Evolutionary conservation across 2,888 invertebrate species (phyloP).

Genomic region (Bembecia ichneumoniformis): DNA sequence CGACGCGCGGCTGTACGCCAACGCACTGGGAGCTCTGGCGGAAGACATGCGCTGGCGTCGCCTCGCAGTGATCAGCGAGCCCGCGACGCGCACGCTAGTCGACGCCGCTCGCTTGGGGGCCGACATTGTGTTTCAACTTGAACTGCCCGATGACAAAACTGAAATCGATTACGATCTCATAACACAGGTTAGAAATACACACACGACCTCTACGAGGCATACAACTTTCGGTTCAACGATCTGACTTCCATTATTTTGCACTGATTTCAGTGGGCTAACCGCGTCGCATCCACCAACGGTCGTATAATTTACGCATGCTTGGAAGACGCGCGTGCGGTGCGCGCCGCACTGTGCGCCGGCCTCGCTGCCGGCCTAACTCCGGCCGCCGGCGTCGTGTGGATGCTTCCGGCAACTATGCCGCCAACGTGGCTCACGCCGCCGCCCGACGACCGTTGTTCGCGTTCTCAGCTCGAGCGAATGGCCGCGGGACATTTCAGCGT

Average conservation of each 20-base stretch:
- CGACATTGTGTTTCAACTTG: slow-evolving; percentile 33
- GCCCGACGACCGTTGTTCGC: slow-evolving; percentile 73
- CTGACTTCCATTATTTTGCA: too few relatives aligned
- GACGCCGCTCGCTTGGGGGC: slow-evolving; percentile 29
- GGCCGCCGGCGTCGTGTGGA: slow-evolving; percentile 85
- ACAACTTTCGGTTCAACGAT: not conserved
- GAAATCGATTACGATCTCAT: slow-evolving; percentile 21
- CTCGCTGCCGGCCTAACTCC: slow-evolving; percentile 79
- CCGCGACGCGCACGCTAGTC: slow-evolving; percentile 30
- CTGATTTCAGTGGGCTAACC: slow-evolving; percentile 36
- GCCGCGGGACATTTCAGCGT: slow-evolving; percentile 34
- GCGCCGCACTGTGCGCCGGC: slow-evolving; percentile 88
- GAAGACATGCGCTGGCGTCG: slow-evolving; percentile 25
- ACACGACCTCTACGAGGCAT: too few relatives aligned
- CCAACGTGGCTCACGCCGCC: slow-evolving; percentile 74
- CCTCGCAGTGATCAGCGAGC: slow-evolving; percentile 41
- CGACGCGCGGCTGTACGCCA: slow-evolving; percentile 24
- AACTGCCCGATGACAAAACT: slow-evolving; percentile 44
- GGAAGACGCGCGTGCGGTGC: slow-evolving; percentile 79
- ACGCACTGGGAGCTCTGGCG: slow-evolving; percentile 18
- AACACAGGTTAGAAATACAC: not conserved
- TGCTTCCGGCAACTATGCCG: slow-evolving; percentile 82
- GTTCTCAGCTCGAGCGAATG: slow-evolving; percentile 20
- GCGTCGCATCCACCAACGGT: slow-evolving; percentile 52
- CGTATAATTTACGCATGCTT: slow-evolving; percentile 86